Percentiles rank a stretch among this genome's conserved stretches.
phyloP scores from a whole-genome alignment of 2,888 invertebrate genomes.

The Nymphalis polychloros region DNA sequence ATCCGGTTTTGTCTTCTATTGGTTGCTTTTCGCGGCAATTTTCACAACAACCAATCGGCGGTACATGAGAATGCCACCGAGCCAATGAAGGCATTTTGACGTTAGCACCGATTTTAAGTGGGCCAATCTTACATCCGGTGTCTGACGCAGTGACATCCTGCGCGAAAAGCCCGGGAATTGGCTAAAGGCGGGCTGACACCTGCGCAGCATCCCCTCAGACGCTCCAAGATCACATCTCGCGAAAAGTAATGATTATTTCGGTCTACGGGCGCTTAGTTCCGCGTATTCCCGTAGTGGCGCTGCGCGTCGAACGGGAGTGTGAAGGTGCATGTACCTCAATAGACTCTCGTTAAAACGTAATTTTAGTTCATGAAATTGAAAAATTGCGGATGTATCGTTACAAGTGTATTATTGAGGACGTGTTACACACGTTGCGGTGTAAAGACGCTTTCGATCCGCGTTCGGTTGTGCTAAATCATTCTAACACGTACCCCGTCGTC shows the following conservation, averaged over 20 bases:
- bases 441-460: conserved; percentile 10
- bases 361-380: conserved; percentile 66
- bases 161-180: conserved; percentile 78
- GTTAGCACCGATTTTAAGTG: conserved; percentile 60
- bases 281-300: conserved; percentile 74
- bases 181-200: conserved; percentile 61
- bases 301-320: conserved; percentile 57
- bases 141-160: conserved; percentile 67
- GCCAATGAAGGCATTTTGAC: conserved; percentile 60
- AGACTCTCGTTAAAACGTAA: conserved; percentile 68
- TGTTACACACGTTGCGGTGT: conserved; percentile 15
- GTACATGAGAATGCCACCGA: conserved; percentile 37
- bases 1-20: conserved; percentile 65
- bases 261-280: conserved; percentile 74
- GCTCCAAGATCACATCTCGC: conserved; percentile 79
- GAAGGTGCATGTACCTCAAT: conserved; percentile 66
- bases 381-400: conserved; percentile 53
- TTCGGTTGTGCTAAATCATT: conserved; percentile 7
- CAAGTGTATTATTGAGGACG: conserved; percentile 36
- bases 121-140: conserved; percentile 71
- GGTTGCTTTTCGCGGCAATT: conserved; percentile 66
- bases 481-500: conserved; percentile 44
- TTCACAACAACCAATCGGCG: conserved; percentile 53
- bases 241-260: conserved; percentile 83
- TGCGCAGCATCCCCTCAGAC: conserved; percentile 74